Percentiles rank a stretch among this genome's conserved stretches.
Conservation (phyloP, 2,888 invertebrate genomes). For the Habroteleia sp. region DNA sequence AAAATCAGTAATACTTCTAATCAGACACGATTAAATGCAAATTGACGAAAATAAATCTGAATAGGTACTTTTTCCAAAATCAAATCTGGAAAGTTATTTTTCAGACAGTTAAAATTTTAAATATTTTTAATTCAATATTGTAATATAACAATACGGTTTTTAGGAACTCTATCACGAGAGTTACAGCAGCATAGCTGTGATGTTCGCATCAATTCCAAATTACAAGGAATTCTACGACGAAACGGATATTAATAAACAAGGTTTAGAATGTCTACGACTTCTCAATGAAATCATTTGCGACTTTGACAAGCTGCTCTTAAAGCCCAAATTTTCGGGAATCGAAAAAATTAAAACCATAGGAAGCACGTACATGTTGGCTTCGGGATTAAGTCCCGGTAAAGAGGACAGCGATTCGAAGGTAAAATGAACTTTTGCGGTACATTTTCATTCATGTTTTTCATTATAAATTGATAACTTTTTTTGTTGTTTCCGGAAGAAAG, state of each 20-base stretch:
- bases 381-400: constrained; percentile 93
- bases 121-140: no score
- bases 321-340: constrained; percentile 91
- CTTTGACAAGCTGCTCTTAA: constrained; percentile 94
- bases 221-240: constrained; percentile 99
- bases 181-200: constrained; percentile 95
- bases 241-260: constrained; percentile 98
- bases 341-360: constrained; percentile 99
- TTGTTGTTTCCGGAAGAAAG: constrained; percentile 81
- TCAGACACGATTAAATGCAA: no score
- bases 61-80: no score
- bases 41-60: no score
- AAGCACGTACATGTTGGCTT: constrained; percentile 98
- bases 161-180: constrained; percentile 97
- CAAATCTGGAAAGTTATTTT: no score
- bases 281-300: constrained; percentile 97
- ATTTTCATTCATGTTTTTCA: neutral
- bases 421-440: constrained; percentile 70
- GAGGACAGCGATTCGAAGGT: constrained; percentile 87
- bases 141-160: no score
- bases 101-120: no score
- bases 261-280: constrained; percentile 96
- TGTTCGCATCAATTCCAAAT: constrained; percentile 98
- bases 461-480: constrained; percentile 20
- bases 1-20: no score